Base-by-base conservation (phyloP, 2,113 vertebrate genomes). In the Fregetta grallaria region DNA sequence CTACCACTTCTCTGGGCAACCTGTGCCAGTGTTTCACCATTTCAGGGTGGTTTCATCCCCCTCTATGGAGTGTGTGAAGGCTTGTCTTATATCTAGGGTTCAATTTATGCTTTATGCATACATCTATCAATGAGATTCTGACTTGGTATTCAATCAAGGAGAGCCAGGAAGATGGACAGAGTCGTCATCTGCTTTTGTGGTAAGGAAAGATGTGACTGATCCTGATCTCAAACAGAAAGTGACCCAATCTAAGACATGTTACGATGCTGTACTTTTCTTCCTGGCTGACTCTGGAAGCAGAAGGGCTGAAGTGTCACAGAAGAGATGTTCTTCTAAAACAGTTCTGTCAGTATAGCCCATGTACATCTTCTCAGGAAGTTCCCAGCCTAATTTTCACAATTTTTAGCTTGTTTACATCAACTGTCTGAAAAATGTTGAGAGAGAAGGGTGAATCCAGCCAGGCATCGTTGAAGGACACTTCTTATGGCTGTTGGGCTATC, bases 11-110 rank as follows among this genome's bases (percentile, higher is more conserved):
- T 10, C 38, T 38, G 38, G 38, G 38, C 38, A 38, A 38, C 38
- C 38, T 38, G 38, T 38, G 38, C 38, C 38, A 38, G 38, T 38
- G 38, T 38, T 38, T 38, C 38, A 38, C 8, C 38, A 34, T 81
- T 77, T 38, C 26, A 38, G 59, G 8, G 26, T 56, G 27, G 6
- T 18, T 90, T 73, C 20, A 49, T 6, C 3, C 30, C 14, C 15
- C 42, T 45, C 38, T 20, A 0, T 2, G 7, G 23, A 2, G 0
- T 38, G 7, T 36, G 21, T 61, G 70, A 52, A 65, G 40, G 38
- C 19, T 71, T 20, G 22, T 65, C 42, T 1, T 29, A 1, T 26
- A 38, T 22, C 42, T 42, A 4, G 13, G 32, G 14, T 82, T 81
- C 40, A 30, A 58, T 53, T 75, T 77, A 19, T 89, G 26, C 20